phyloP scores from a whole-genome alignment of 37 sponge, comb jelly and placozoan genomes.

The Chondrosia reniformis region DNA sequence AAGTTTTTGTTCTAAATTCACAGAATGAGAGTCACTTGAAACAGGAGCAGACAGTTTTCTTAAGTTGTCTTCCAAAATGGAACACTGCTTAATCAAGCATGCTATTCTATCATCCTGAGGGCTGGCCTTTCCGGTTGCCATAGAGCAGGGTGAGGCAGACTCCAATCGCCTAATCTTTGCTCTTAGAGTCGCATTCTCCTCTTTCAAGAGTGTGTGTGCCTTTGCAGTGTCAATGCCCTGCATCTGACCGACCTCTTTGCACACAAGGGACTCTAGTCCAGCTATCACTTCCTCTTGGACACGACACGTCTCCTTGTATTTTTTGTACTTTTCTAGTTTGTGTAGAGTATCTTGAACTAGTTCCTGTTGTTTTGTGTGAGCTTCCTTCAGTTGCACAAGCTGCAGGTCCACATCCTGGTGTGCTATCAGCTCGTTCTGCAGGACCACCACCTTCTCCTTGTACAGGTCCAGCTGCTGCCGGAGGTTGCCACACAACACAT shows the following conservation, averaged over 20 bases:
- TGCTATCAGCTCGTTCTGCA: conserved; percentile 30
- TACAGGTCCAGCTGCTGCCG: neutral
- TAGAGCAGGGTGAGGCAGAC: no score
- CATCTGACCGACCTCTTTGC: neutral
- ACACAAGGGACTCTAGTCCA: conserved; percentile 35
- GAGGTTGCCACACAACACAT: neutral
- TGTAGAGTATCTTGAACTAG: conserved; percentile 31
- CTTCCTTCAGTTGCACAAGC: conserved; percentile 38
- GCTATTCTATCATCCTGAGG: no score
- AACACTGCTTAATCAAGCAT: neutral
- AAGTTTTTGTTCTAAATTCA: neutral
- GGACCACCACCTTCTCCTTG: conserved; percentile 24
- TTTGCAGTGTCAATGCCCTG: neutral
- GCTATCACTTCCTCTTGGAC: conserved; percentile 42
- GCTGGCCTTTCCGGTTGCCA: neutral
- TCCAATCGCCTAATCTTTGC: neutral
- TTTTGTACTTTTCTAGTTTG: conserved; percentile 49
- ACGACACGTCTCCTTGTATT: conserved; percentile 35
- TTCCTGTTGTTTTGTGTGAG: conserved; percentile 50
- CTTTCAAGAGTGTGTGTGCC: neutral
- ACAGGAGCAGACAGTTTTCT: neutral
- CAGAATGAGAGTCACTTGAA: neutral
- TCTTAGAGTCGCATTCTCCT: conserved; percentile 1
- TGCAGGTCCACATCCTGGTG: conserved; percentile 31
- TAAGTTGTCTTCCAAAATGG: neutral